Evolutionary conservation across 2,888 invertebrate genomes (phyloP), one percentile per base, ranked within the genome.

Genomic region (Anorthoa munda): DNA sequence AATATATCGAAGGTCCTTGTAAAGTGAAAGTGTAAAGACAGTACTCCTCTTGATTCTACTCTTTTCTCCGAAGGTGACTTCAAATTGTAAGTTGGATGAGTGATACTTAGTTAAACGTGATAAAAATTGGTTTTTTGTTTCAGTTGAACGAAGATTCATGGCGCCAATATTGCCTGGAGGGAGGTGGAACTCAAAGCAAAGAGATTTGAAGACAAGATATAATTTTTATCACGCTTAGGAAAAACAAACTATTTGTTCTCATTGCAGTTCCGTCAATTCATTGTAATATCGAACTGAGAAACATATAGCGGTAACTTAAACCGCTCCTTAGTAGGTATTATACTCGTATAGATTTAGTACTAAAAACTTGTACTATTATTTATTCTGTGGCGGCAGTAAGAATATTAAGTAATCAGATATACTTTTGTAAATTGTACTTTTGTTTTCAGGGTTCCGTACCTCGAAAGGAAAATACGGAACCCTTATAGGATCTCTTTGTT

Each of bases 81-180:
- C 2, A 53, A 11, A 12, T 48, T 53, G 11, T 1, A 55, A 31
- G 21, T 66, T 66, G 9, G 4, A 18, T 50, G 18, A 21, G 23
- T 21, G 18, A 11, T 63, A 5, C 45, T 26, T 53, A 9, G 4
- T 21, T 21, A 51, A 45, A 23, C 15, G 0, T 21, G 23, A 56
- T 15, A 23, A 7, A 3, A 39, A 13, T 21, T 21, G 45, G 55
- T 4, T n/a, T 55, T 55, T 77, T 4, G 75, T 92, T 91, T 64
- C 89, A 95, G 95, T 90, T 71, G 90, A 93, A 77, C 92, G 93
- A n/a, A 89, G 91, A 82, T 79, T 93, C n/a, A 92, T 91, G 92
- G 82, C 88, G 21, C 91, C 90, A 2, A 83, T 92, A 13, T 81
- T 85, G 0, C 92, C 94, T 0, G 94, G 94, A n/a, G 89, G 90